Conservation (phyloP, 2,888 invertebrate genomes). For the Philopedon plagiatum region DNA sequence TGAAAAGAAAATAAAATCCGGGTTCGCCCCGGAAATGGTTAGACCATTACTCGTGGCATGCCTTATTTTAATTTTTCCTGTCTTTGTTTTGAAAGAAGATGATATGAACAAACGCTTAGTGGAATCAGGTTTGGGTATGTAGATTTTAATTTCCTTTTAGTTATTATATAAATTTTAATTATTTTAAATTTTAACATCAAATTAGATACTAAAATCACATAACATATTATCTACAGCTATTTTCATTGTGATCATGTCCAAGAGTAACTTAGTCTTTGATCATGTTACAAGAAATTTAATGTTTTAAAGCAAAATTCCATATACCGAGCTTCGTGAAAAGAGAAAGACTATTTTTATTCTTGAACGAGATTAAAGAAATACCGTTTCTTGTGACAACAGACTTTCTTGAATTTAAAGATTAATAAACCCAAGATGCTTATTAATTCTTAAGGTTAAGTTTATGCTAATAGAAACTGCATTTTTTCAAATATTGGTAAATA, state of each 20-base stretch:
- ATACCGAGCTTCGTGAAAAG: too few species aligned
- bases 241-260: neutral
- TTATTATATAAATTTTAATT: neutral
- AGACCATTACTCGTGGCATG: neutral
- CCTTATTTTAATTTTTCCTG: constrained; percentile 20
- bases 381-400: too few species aligned
- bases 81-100: constrained; percentile 19
- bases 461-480: too few species aligned
- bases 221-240: neutral
- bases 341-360: too few species aligned
- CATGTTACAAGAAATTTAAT: neutral
- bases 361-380: too few species aligned
- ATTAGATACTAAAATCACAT: too few species aligned
- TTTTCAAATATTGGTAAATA: too few species aligned
- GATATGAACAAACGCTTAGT: constrained; percentile 1
- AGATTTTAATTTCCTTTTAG: neutral
- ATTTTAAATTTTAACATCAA: too few species aligned
- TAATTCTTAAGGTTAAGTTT: too few species aligned
- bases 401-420: too few species aligned
- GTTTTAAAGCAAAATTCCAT: too few species aligned
- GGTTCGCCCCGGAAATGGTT: neutral
- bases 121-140: neutral
- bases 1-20: constrained; percentile 10
- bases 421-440: too few species aligned
- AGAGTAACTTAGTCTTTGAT: neutral